Base-by-base conservation (phyloP, 2,888 invertebrate genomes). In the Cephus nigrinus region DNA sequence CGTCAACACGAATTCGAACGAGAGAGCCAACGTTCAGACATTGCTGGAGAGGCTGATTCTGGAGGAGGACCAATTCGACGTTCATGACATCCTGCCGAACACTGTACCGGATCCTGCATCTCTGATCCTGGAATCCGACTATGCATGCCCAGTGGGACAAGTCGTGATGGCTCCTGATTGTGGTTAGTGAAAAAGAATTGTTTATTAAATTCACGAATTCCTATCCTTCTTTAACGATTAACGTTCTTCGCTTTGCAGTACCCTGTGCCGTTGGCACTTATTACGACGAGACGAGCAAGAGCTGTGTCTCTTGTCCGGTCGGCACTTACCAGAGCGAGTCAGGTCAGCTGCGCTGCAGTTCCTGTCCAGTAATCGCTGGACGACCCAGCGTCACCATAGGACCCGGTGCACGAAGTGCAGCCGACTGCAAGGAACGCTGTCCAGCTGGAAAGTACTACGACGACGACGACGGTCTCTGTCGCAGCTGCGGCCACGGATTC, bases 311-410 rank as follows among this genome's bases (percentile, higher is more conserved):
- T 34, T 98, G 98, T 87, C 96, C 97, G 0, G 93, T 96, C 69
- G 99, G 99, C 82, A 96, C 95, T 0, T 99, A 98, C 91, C 99
- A 99, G 92, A 98, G 98, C 81, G 97, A 98, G 92, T 95, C 96
- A 2, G 98, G 98, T 1, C 97, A 98, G 90, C 92, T 96, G 73
- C 96, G 96, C 87, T 99, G 99, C 92, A 96, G 95, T 74, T 93
- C 96, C 75, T 99, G 99, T 91, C 98, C 98, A 1, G 93, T 95
- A 4, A 98, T 98, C 80, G 97, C 97, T 30, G 98, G 97, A n/a
- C 94, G 97, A 84, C 93, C 96, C 3, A 98, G 98, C 78, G 98
- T 98, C 11, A 98, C 98, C 0, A 95, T 97, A 78, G 95, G 96
- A 23, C 94, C 95, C 4, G 98, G 98, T 36, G 97, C 98, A 0